Evolutionary conservation across 2,888 invertebrate genomes (phyloP), one percentile per base, ranked within the genome.

Genomic region (Xanthia togata): DNA sequence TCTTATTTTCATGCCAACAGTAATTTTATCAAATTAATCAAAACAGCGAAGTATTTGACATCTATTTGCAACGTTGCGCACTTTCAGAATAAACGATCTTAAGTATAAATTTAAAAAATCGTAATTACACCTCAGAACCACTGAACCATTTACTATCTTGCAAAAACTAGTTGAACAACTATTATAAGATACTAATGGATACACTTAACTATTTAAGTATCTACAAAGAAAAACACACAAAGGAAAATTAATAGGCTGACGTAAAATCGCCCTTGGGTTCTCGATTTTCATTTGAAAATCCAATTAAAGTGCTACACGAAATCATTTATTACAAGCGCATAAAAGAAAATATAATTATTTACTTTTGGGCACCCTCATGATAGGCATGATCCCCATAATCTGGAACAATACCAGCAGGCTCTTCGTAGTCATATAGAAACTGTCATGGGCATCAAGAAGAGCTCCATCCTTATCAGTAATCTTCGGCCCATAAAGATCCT

Each of bases 351-450:
- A 6, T 70, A 38, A 38, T 38, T 41, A 69, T 12, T 65, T 93
- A 95, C 97, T 94, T 87, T 95, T 96, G 4, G 97, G 96, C 67
- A 97, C 97, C 63, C 98, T 96, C 96, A 98, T 97, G 62, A 98
- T 97, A 0, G 98, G 98, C 98, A 98, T 98, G 0, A 98, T 96
- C 5, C 98, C 98, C 98, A 98, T 98, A 62, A 98, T 97, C 92
- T 98, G 98, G 88, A 98, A 98, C 8, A 98, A 93, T 0, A 97
- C 97, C 82, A 98, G 91, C 63, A 98, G 92, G 88, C 98, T 98
- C 91, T 98, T 98, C 0, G 98, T 98, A 0, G 97, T 98, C 26
- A 97, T 93, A 89, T 98, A 98, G 89, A 98, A 98, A 75, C 97
- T 97, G 90, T 98, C 98, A 77, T 98, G 97, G 78, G 97, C 94